phyloP scores from a whole-genome alignment of 1,140 invertebrate species.

The Drosophila baimaii region DNA sequence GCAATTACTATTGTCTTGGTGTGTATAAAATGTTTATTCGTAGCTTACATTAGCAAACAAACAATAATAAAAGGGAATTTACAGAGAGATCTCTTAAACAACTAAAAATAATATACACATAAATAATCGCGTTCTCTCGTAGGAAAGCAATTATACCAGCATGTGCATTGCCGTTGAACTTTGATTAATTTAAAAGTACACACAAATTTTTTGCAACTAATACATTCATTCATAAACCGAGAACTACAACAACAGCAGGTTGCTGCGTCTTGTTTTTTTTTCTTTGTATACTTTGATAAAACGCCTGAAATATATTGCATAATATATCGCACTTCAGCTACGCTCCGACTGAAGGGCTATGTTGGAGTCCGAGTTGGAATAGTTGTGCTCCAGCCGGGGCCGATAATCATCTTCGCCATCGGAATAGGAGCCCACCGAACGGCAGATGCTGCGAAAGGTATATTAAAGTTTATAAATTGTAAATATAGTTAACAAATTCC shows the following conservation, averaged over 20 bases:
- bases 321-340: slow-evolving; percentile 63
- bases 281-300: slow-evolving; percentile 47
- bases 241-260: slow-evolving; percentile 18
- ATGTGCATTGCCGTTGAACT: slow-evolving; percentile 24
- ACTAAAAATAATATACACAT: slow-evolving; percentile 61
- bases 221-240: slow-evolving; percentile 31
- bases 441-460: slow-evolving; percentile 58
- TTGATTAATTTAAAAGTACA: slow-evolving; percentile 59
- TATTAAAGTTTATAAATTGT: slow-evolving; percentile 2
- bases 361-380: slow-evolving; percentile 80
- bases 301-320: slow-evolving; percentile 35
- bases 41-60: slow-evolving; percentile 69
- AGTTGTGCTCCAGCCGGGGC: slow-evolving; percentile 60
- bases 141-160: slow-evolving; percentile 20
- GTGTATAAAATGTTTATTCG: slow-evolving; percentile 66
- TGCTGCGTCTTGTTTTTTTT: slow-evolving; percentile 7
- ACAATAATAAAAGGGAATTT: slow-evolving; percentile 72
- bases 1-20: too few relatives aligned
- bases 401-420: slow-evolving; percentile 74
- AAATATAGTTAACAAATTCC: background rate
- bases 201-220: slow-evolving; percentile 39
- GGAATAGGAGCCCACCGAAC: slow-evolving; percentile 80
- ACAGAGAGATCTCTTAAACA: slow-evolving; percentile 78
- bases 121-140: slow-evolving; percentile 22
- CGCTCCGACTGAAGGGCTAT: slow-evolving; percentile 69